A percentile compares a stretch with the other conserved stretches of the same genome.
These are phyloP conservation scores for Heliconius hortense DNA, from an alignment of 2,888 invertebrate species.

Conservation along the genomic window DNA sequence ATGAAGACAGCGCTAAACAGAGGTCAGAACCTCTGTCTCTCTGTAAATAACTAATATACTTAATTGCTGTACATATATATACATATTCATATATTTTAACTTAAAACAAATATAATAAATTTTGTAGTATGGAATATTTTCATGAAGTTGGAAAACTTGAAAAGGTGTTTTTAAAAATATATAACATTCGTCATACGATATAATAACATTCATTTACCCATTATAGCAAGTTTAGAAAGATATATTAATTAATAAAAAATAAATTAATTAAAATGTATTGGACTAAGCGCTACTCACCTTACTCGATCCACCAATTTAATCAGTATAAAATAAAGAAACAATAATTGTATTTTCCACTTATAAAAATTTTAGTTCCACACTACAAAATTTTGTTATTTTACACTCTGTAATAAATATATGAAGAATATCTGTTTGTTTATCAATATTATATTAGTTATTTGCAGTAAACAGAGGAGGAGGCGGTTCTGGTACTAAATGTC, in stretches of 20 bases:
- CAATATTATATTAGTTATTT: conserved; percentile 49
- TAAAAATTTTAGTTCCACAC: neutral
- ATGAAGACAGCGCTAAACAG: conserved; percentile 76
- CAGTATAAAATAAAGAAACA: no score
- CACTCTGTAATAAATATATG: neutral
- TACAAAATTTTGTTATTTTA: neutral
- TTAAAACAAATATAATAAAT: neutral
- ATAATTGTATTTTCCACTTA: no score
- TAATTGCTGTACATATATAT: neutral
- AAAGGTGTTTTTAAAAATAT: no score
- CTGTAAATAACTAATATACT: conserved; percentile 56
- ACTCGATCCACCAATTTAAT: no score
- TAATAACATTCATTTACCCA: no score
- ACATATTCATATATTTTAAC: neutral
- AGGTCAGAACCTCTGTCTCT: conserved; percentile 68
- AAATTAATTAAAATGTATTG: neutral
- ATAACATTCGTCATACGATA: no score
- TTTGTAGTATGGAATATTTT: neutral
- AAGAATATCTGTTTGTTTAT: no score
- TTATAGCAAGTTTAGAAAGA: no score
- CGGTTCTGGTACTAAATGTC: conserved; percentile 51
- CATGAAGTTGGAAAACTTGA: neutral
- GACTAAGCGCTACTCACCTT: no score
- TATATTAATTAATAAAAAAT: no score
- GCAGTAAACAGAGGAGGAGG: conserved; percentile 48